These are phyloP conservation scores for Sebastes steindachneri DNA, from an alignment of 2,797 vertebrate species.

Conservation along the genomic window DNA sequence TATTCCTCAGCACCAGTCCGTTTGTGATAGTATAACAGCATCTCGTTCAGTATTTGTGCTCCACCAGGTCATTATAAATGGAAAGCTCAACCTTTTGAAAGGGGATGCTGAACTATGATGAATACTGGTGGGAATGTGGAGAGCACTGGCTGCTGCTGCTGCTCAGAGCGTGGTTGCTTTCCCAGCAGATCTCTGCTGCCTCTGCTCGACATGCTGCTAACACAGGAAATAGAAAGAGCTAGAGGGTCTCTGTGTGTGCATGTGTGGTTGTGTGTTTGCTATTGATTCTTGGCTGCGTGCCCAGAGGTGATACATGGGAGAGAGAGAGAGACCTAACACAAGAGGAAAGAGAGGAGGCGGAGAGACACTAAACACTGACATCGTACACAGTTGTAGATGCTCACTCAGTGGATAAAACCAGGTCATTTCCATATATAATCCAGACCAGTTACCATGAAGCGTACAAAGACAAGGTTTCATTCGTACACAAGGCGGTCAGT, in stretches of 20 bases:
- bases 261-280: background rate
- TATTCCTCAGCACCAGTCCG: background rate
- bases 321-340: slow-evolving; percentile 1
- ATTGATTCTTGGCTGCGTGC: background rate
- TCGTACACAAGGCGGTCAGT: background rate
- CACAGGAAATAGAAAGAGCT: slow-evolving; percentile 31
- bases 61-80: background rate
- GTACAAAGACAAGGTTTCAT: background rate
- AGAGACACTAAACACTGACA: background rate
- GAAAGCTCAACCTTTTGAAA: background rate
- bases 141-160: background rate
- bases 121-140: background rate
- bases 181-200: background rate
- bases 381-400: background rate
- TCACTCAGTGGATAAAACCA: background rate
- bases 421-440: background rate
- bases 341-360: background rate
- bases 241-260: background rate
- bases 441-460: background rate
- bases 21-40: background rate
- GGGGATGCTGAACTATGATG: background rate
- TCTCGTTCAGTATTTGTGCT: background rate
- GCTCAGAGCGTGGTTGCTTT: background rate
- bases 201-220: slow-evolving; percentile 4
- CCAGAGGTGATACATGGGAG: slow-evolving; percentile 12